These are phyloP conservation scores for Betta splendens DNA, from an alignment of 2,797 vertebrate genomes.

Conservation along the genomic window DNA sequence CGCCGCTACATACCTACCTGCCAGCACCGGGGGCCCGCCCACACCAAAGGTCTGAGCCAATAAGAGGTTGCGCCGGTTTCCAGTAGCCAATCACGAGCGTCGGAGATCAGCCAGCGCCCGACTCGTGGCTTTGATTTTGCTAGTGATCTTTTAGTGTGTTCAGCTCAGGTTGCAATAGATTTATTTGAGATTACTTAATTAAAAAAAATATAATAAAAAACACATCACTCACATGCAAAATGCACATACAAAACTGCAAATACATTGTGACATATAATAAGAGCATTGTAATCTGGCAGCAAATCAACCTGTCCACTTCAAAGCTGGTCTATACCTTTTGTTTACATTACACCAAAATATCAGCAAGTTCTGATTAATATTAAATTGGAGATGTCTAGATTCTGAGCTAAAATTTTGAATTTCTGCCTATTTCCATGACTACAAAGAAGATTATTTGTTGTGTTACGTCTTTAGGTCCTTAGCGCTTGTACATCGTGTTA, in stretches of 20 bases:
- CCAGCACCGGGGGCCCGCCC: conserved; percentile 44
- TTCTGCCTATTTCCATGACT: neutral
- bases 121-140: conserved; percentile 14
- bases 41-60: conserved; percentile 37
- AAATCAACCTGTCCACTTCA: neutral
- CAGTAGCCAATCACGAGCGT: conserved; percentile 61
- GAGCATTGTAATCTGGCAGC: neutral
- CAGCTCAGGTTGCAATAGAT: neutral
- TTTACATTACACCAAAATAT: neutral
- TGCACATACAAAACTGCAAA: too few relatives aligned
- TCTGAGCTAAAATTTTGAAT: neutral
- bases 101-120: neutral
- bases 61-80: conserved; percentile 1
- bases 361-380: neutral
- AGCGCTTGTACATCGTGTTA: neutral
- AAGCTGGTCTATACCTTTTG: neutral
- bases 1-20: conserved; percentile 63
- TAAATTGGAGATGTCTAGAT: neutral
- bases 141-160: neutral
- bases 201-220: too few relatives aligned
- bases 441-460: neutral
- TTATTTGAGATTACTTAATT: conserved; percentile 26
- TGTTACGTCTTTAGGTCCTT: neutral
- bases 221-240: conserved; percentile 7
- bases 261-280: too few relatives aligned